phyloP scores from a whole-genome alignment of 2,888 invertebrate genomes.

The Ochropacha duplaris region DNA sequence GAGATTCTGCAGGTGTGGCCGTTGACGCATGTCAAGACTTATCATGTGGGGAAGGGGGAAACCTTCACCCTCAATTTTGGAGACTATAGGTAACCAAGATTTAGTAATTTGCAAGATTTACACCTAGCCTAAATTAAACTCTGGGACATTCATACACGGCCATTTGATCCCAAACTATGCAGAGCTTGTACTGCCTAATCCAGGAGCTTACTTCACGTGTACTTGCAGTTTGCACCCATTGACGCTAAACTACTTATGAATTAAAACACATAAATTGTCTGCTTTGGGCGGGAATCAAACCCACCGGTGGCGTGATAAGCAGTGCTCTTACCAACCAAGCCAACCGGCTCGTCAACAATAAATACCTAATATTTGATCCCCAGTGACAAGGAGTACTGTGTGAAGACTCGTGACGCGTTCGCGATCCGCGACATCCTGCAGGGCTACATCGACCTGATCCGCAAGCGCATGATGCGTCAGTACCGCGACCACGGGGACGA shows the following conservation, averaged over 20 bases:
- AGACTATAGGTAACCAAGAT: constrained; percentile 88
- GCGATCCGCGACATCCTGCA: constrained; percentile 98
- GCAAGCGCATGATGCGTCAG: constrained; percentile 96
- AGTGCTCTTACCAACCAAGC: no score
- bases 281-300: no score
- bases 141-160: no score
- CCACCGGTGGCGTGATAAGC: no score
- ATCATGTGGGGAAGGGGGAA: constrained; percentile 96
- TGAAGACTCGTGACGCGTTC: constrained; percentile 98
- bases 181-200: no score
- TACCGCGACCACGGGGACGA: constrained; percentile 91
- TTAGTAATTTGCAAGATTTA: neutral
- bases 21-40: constrained; percentile 96
- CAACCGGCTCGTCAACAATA: no score
- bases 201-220: no score
- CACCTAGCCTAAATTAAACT: no score
- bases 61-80: constrained; percentile 99
- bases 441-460: constrained; percentile 99
- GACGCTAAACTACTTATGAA: no score
- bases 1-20: constrained; percentile 99
- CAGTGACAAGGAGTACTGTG: constrained; percentile 98
- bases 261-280: no score
- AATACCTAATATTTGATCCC: constrained; percentile 1
- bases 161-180: no score
- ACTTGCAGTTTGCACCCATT: no score